phyloP scores from a whole-genome alignment of 2,888 invertebrate species.

The Steinernema carpocapsae region DNA sequence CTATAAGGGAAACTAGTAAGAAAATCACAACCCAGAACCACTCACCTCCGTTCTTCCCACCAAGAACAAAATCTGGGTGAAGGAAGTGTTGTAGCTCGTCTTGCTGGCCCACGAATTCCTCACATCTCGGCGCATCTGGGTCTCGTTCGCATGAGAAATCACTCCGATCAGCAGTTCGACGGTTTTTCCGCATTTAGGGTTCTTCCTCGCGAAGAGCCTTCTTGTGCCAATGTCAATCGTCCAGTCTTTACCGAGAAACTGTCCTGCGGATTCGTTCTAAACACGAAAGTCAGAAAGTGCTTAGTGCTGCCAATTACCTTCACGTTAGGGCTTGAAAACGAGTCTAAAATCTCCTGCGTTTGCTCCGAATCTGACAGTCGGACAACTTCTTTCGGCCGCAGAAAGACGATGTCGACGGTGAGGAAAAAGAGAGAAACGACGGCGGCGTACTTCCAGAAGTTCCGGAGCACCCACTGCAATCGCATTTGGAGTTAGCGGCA shows the following conservation, averaged over 20 bases:
- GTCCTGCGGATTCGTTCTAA: neutral
- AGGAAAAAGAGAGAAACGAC: neutral
- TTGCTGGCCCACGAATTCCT: slow-evolving; percentile 7
- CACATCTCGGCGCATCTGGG: neutral
- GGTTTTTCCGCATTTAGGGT: neutral
- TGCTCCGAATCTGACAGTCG: neutral
- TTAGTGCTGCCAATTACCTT: neutral
- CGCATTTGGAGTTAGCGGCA: neutral
- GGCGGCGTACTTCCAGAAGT: neutral
- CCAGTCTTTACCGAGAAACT: slow-evolving; percentile 4
- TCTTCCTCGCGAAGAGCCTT: neutral
- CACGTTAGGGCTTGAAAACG: neutral
- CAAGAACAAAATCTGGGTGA: slow-evolving; percentile 28
- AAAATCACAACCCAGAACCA: no score
- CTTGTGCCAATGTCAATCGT: neutral
- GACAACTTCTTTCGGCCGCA: neutral
- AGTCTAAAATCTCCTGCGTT: neutral
- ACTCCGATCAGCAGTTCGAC: slow-evolving; percentile 33
- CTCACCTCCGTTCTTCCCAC: slow-evolving; percentile 14
- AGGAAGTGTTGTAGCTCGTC: neutral
- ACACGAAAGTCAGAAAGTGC: neutral
- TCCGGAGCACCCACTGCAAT: neutral
- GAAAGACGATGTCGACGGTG: neutral
- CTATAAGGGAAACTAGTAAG: no score
- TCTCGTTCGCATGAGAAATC: slow-evolving; percentile 29